These are phyloP conservation scores for Agonopterix arenella DNA, from an alignment of 2,888 invertebrate genomes.

Conservation along the genomic window DNA sequence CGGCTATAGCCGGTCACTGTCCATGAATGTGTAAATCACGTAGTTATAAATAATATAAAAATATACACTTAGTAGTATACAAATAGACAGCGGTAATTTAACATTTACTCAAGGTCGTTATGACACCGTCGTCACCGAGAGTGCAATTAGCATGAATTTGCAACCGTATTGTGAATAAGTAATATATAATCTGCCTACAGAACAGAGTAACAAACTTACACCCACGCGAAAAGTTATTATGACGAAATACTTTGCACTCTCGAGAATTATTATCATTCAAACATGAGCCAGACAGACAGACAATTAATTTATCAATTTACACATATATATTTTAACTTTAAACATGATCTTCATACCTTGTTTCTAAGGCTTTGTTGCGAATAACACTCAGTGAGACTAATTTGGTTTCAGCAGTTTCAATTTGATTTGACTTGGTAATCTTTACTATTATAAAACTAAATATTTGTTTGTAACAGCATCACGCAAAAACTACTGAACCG, in stretches of 20 bases:
- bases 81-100: slow-evolving; percentile 18
- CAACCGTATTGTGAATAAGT: slow-evolving; percentile 34
- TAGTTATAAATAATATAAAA: not conserved
- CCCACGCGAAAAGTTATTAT: slow-evolving; percentile 27
- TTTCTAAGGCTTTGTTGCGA: no score
- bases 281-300: not conserved
- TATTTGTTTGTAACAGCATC: no score
- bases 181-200: slow-evolving; percentile 22
- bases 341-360: no score
- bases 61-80: not conserved
- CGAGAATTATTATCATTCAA: slow-evolving; percentile 6
- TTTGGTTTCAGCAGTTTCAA: no score
- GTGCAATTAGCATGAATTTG: slow-evolving; percentile 48
- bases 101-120: slow-evolving; percentile 36
- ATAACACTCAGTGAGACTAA: no score
- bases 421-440: no score
- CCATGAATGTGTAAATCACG: no score
- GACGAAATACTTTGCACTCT: slow-evolving; percentile 36
- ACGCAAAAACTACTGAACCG: no score
- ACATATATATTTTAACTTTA: no score
- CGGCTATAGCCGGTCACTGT: no score
- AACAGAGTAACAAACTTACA: slow-evolving; percentile 23
- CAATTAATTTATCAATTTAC: not conserved
- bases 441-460: no score
- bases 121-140: slow-evolving; percentile 28